Base-by-base conservation (phyloP, 2,888 invertebrate genomes). In the Cylloceria caligata region DNA sequence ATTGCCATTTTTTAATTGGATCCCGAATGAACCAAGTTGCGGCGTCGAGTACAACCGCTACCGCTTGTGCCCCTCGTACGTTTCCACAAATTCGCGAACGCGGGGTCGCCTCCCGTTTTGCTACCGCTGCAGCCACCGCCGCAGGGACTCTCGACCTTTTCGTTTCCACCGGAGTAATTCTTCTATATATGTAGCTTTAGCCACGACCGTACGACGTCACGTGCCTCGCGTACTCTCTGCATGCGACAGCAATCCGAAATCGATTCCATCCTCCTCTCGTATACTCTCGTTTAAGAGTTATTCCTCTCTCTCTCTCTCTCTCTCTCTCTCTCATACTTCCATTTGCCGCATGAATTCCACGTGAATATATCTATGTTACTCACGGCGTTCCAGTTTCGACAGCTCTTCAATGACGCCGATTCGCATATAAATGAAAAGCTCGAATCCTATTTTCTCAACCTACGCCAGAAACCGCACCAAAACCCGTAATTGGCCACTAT, bases 1-100 rank as follows among this genome's bases (percentile, higher is more conserved):
- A 88, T 83, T 84, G 82, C 80, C 87, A 83, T 86, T 82, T 85
- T 88, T 88, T 88, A 88, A 88, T 88, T 88, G 87, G 85, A 83
- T 83, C 82, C 74, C 76, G 81, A 84, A 87, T 86, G 86, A 87
- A 88, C 83, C 80, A 80, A 83, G 68, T 64, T 76, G 30, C 49
- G 13, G 72, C 47, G 34, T 47, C 47, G 47, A 62, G 30, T 72
- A 62, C 19, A 68, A n/a, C n/a, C n/a, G 49, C 67, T 34, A 27
- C 19, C 21, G 21, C 1, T 7, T 19, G 21, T 49, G 49, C 27
- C 47, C n/a, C n/a, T n/a, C n/a, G n/a, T n/a, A n/a, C n/a, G n/a
- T n/a, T 57, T 71, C 42, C 57, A 57, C 57, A 57, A 60, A 60
- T 60, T 45, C 24, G 57, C 30, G 71, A 27, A 42, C 36, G 3